phyloP scores from a whole-genome alignment of 1,140 invertebrate genomes.

The Rhynchophorus ferrugineus region DNA sequence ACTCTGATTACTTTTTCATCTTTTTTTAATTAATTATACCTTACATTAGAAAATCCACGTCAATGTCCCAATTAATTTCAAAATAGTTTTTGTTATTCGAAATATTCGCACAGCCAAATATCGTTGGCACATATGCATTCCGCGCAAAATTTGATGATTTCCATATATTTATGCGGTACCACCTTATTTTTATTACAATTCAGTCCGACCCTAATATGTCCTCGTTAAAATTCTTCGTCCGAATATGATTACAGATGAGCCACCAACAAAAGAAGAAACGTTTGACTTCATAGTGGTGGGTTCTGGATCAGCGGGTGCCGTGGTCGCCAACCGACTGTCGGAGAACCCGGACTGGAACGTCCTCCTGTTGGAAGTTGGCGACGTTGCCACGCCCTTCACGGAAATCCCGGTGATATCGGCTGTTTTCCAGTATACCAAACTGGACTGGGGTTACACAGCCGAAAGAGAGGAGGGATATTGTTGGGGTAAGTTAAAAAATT shows the following conservation, averaged over 20 bases:
- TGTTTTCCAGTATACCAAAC: constrained; percentile 59
- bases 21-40: too few species aligned
- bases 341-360: constrained; percentile 62
- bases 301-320: constrained; percentile 47
- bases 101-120: too few species aligned
- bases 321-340: constrained; percentile 60
- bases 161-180: too few species aligned
- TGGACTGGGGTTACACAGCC: constrained; percentile 73
- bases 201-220: neutral
- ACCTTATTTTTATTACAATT: too few species aligned
- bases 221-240: neutral
- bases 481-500: constrained; percentile 20
- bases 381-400: constrained; percentile 58
- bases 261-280: constrained; percentile 22
- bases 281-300: constrained; percentile 39
- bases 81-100: too few species aligned
- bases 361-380: constrained; percentile 63
- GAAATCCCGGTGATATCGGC: constrained; percentile 66
- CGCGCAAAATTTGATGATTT: too few species aligned
- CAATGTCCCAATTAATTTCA: too few species aligned
- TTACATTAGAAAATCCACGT: too few species aligned
- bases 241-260: constrained; percentile 10
- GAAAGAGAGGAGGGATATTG: constrained; percentile 51
- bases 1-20: too few species aligned
- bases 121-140: too few species aligned